These are phyloP conservation scores for Heteromurus nitidus DNA, from an alignment of 2,888 invertebrate genomes.

Conservation along the genomic window DNA sequence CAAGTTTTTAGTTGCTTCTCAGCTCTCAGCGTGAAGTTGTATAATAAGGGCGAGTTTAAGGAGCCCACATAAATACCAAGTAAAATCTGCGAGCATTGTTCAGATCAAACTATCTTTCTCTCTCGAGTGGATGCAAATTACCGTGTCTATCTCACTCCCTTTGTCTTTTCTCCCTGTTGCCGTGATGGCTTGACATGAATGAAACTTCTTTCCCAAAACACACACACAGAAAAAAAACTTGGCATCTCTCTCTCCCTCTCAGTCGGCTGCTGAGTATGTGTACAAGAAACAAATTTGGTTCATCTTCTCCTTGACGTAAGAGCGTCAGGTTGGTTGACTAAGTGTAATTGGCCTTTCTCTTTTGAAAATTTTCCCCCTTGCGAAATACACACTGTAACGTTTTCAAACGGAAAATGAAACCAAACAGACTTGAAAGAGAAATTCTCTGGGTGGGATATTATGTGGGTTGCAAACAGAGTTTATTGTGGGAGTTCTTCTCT, in stretches of 20 bases:
- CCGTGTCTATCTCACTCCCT: slow-evolving; percentile 49
- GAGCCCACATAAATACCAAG: slow-evolving; percentile 9
- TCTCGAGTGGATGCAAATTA: slow-evolving; percentile 56
- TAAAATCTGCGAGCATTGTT: slow-evolving; percentile 25
- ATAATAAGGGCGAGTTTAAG: not conserved
- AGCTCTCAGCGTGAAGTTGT: not conserved
- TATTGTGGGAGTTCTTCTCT: slow-evolving; percentile 17
- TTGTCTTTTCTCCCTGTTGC: slow-evolving; percentile 15
- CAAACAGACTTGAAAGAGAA: slow-evolving; percentile 24
- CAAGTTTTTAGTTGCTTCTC: slow-evolving; percentile 1
- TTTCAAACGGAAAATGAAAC: not conserved
- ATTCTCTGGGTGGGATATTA: slow-evolving; percentile 21
- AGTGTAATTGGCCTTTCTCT: slow-evolving; percentile 53
- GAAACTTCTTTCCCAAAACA: slow-evolving; percentile 8
- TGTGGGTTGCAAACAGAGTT: slow-evolving; percentile 37
- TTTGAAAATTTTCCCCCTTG: slow-evolving; percentile 25
- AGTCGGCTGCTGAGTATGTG: slow-evolving; percentile 8
- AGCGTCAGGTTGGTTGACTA: slow-evolving; percentile 49
- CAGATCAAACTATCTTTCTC: slow-evolving; percentile 44
- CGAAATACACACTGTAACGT: not conserved
- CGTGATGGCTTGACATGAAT: slow-evolving; percentile 7
- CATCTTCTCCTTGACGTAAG: slow-evolving; percentile 56
- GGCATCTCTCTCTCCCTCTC: not conserved
- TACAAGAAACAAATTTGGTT: slow-evolving; percentile 56
- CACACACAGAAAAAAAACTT: slow-evolving; percentile 13